phyloP scores from a whole-genome alignment of 2,113 vertebrate genomes.

The Callaeas wilsoni region DNA sequence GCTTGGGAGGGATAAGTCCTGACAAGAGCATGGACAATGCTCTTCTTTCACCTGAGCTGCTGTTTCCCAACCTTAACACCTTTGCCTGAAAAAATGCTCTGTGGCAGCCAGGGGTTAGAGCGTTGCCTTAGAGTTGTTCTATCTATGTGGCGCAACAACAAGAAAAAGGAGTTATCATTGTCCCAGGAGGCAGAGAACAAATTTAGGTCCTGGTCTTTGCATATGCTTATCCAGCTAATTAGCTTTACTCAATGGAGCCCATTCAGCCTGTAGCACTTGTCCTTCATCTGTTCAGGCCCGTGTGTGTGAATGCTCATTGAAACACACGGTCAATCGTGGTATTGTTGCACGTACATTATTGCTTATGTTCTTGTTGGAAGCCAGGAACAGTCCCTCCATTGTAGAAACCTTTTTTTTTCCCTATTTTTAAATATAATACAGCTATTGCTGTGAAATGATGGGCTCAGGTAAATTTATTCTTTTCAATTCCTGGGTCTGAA shows the following conservation, averaged over 20 bases:
- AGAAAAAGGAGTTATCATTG: not conserved
- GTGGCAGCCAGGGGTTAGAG: not conserved
- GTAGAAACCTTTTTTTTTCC: not conserved
- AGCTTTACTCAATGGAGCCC: constrained; percentile 14
- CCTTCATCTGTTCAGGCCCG: constrained; percentile 20
- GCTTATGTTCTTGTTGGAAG: not conserved
- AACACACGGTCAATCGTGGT: not conserved
- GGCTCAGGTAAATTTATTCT: not conserved
- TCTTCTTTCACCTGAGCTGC: not conserved
- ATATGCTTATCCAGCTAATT: constrained; percentile 42
- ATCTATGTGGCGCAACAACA: not conserved
- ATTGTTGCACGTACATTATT: not conserved
- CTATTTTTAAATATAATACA: not conserved
- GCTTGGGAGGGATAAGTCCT: not conserved
- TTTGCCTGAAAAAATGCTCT: not conserved
- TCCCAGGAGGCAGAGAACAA: constrained; percentile 26
- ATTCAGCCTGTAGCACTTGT: not conserved
- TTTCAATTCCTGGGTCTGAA: not conserved
- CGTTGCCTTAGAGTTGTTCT: not conserved
- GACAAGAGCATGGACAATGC: not conserved
- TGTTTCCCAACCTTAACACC: not conserved
- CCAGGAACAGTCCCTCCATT: not conserved
- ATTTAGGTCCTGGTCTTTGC: constrained; percentile 31
- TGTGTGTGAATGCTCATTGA: not conserved
- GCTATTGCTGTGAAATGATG: not conserved